Evolutionary conservation across 2,797 vertebrate species (phyloP).

Genomic region (Paedocypris micromegethes): DNA sequence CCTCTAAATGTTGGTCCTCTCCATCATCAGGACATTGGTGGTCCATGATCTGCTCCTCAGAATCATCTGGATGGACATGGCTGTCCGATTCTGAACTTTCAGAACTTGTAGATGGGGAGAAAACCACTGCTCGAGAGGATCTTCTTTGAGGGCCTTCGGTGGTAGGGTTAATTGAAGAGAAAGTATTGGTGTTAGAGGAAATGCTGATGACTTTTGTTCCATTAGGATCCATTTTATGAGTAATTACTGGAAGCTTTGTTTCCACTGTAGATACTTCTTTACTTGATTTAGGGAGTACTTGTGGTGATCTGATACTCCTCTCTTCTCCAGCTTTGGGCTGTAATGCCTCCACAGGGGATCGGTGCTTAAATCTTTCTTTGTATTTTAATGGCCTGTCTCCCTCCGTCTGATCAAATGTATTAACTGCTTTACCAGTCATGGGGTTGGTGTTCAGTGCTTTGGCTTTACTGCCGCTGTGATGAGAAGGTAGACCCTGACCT

Average conservation of each 20-base stretch:
- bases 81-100: slow-evolving; percentile 73
- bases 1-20: slow-evolving; percentile 59
- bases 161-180: slow-evolving; percentile 58
- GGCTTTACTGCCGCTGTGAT: slow-evolving; percentile 62
- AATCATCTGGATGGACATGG: slow-evolving; percentile 61
- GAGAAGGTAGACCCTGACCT: slow-evolving; percentile 46
- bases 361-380: slow-evolving; percentile 65
- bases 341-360: slow-evolving; percentile 61
- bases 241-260: slow-evolving; percentile 73
- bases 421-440: slow-evolving; percentile 57
- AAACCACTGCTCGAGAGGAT: slow-evolving; percentile 56
- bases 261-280: slow-evolving; percentile 70
- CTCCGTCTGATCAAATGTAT: slow-evolving; percentile 62
- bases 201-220: slow-evolving; percentile 60
- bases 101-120: slow-evolving; percentile 68
- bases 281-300: slow-evolving; percentile 63
- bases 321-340: slow-evolving; percentile 60
- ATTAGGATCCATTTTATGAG: slow-evolving; percentile 81
- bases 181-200: slow-evolving; percentile 58
- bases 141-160: slow-evolving; percentile 55
- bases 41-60: slow-evolving; percentile 55
- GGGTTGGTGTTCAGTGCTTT: slow-evolving; percentile 61
- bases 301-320: slow-evolving; percentile 56
- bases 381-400: slow-evolving; percentile 69
- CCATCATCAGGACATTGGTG: slow-evolving; percentile 54